Evolutionary conservation across 1,140 invertebrate genomes (phyloP), one percentile per base, ranked within the genome.

Genomic region (Pseudomyrmex sp.): DNA sequence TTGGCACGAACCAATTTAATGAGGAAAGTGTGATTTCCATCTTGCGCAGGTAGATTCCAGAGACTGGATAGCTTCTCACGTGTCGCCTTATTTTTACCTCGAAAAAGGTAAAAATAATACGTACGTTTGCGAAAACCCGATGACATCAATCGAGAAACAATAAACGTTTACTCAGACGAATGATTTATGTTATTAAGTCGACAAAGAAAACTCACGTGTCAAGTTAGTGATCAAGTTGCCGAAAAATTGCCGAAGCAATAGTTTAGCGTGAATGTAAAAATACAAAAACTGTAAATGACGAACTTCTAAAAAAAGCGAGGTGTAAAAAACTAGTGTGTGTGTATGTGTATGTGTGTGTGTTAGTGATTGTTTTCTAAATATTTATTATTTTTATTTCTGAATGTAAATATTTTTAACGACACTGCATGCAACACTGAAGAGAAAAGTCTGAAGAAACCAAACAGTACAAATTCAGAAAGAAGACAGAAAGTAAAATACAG

Each of bases 11-110:
- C 8, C 7, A 18, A 26, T 46, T 69, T 54, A 54, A 69, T 58
- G 9, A 79, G 20, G 10, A 69, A 79, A 79, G 35, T 79, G 63
- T 2, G 56, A 56, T 46, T 58, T 68, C 13, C 2, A 52, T 23
- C 10, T 2, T 58, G 26, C 20, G 15, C 10, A 79, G 44, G 15
- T 56, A 13, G 13, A 2, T 13, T 68, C 0, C 18, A 8, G 23
- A 52, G 23, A 52, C 9, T 54, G 50, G 13, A 79, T 23, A 56
- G 69, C 10, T 66, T 15, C 15, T 44, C 54, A 20, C 15, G 20
- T 26, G 20, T 18, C 54, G 12, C 12, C 18, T 18, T 18, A 18
- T 18, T 18, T 18, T 18, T 18, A 18, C 18, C 18, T 18, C 18
- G 0, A 18, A 18, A 18, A 0, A 58, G 1, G 44, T 8, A 58